Base-by-base conservation (phyloP, 2,888 invertebrate genomes). In the Xanthorhoe designata region DNA sequence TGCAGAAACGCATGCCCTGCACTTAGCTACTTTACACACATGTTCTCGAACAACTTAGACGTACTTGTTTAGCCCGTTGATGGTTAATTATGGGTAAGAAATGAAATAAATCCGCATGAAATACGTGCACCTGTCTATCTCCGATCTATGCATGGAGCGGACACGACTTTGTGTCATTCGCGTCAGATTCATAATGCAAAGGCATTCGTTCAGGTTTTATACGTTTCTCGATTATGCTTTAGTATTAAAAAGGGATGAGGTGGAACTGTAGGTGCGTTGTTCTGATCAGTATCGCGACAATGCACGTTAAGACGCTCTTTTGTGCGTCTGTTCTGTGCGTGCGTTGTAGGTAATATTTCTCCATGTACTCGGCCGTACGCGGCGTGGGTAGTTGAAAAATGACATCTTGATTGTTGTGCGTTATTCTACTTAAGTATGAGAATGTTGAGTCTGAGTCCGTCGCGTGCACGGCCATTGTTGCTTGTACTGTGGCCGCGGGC, bases 331-430 rank as follows among this genome's bases (percentile, higher is more conserved):
- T 80, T 79, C 80, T 84, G 88, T 90, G 91, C 89, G 89, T 89
- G 85, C 79, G 83, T 84, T 90, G 91, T 91, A 87, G 87, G 87
- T 90, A 86, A 92, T 93, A 93, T 88, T 91, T 92, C 90, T 91
- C 85, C 83, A 82, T 82, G 80, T 81, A 78, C 78, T 75, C 80
- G 79, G 84, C 9, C 83, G 87, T 86, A 81, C 83, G 82, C 85
- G 74, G 91, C 90, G 93, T 93, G 92, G 93, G 92, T 91, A 91
- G 93, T 91, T 93, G 92, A 93, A 92, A 93, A 92, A 93, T 93
- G 92, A 93, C 92, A 93, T 93, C 93, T 92, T 92, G 92, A 92
- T 93, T 93, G 92, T 92, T 92, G 88, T 88, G 87, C 89, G 91
- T 90, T 92, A 92, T 91, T 90, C 91, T 87, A 88, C 89, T 90